Percentiles rank a stretch among this genome's conserved stretches.
Conservation (phyloP, 2,113 vertebrate genomes). For the Aix galericulata region DNA sequence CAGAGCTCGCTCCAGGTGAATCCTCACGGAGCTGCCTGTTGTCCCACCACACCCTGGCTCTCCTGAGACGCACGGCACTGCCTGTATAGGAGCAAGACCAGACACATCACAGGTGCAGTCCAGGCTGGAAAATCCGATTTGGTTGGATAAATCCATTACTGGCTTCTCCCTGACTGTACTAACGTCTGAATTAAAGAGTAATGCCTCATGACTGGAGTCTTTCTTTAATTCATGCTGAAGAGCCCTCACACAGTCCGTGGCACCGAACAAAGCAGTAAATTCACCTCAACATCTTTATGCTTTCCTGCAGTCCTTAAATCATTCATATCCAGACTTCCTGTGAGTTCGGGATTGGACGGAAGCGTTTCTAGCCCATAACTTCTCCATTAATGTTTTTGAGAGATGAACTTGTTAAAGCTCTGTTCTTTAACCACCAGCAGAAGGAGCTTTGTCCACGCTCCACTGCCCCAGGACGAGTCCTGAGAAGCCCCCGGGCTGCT, state of each 20-base stretch:
- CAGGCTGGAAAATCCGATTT: conserved; percentile 9
- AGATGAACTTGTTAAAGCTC: not conserved
- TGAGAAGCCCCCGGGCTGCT: not conserved
- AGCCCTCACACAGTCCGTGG: conserved; percentile 8
- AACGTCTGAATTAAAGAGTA: conserved; percentile 25
- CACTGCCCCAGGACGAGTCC: not conserved
- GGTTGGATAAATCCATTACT: not conserved
- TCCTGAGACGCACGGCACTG: not conserved
- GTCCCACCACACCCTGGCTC: not conserved
- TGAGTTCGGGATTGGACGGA: not conserved
- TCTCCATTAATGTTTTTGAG: conserved; percentile 20
- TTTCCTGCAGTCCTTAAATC: conserved; percentile 51
- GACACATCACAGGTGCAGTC: not conserved
- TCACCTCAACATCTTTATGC: conserved; percentile 42
- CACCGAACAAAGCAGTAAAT: conserved; percentile 58
- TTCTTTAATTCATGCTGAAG: conserved; percentile 55
- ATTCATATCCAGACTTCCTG: conserved; percentile 25
- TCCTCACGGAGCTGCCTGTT: not conserved
- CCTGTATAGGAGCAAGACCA: not conserved
- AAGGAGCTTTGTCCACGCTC: not conserved
- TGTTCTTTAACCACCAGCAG: not conserved
- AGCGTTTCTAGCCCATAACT: conserved; percentile 6
- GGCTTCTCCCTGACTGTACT: not conserved
- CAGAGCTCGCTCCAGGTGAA: not conserved
- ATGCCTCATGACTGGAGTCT: conserved; percentile 12